Evolutionary conservation across 2,888 invertebrate species (phyloP).

Genomic region (Nebria salina): DNA sequence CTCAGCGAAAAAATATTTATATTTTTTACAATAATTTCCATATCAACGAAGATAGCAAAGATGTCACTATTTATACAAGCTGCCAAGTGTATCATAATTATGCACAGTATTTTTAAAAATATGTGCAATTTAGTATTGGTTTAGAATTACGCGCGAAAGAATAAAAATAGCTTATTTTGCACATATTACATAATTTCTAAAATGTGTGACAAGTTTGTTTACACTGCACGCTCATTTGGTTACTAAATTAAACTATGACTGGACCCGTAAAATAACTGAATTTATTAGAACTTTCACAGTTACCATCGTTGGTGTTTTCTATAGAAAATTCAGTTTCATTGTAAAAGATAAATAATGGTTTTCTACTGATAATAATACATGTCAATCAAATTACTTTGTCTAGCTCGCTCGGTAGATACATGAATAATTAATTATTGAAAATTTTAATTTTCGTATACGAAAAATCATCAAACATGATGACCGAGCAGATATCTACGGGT

Average conservation of each 20-base stretch:
- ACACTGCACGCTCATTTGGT: background rate
- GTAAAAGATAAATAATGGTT: background rate
- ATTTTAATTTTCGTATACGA: constrained; percentile 28
- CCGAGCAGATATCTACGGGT: background rate
- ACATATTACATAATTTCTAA: background rate
- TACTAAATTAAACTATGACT: background rate
- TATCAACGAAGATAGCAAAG: too few species aligned
- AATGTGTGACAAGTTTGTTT: background rate
- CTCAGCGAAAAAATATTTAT: background rate
- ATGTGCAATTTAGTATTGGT: background rate
- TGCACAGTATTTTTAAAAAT: background rate
- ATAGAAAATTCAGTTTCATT: background rate
- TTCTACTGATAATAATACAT: background rate
- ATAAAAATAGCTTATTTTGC: background rate
- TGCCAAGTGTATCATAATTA: background rate
- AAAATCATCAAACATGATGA: constrained; percentile 28
- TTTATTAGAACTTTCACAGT: background rate
- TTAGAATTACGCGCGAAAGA: background rate
- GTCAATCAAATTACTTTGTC: background rate
- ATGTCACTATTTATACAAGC: too few species aligned
- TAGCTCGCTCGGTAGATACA: constrained; percentile 14
- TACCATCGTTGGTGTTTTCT: background rate
- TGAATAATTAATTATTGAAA: constrained; percentile 39
- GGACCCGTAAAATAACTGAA: background rate
- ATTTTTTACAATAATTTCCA: too few species aligned